Evolutionary conservation across 2,113 vertebrate genomes (phyloP), one percentile per base, ranked within the genome.

Genomic region (Melospiza georgiana): DNA sequence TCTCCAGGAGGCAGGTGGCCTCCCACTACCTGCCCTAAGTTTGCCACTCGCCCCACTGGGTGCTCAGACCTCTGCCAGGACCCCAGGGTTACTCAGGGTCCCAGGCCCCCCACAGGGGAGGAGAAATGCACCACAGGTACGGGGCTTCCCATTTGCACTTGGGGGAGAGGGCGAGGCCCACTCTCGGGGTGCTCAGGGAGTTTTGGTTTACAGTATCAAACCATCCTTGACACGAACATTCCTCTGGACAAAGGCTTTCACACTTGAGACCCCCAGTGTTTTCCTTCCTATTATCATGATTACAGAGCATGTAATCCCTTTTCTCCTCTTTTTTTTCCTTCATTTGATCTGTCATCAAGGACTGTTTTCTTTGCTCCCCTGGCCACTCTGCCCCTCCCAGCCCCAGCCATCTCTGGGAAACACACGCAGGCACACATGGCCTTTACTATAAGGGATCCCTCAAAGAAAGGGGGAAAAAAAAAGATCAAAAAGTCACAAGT

Each of bases 401-500:
- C 13, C 91, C 75, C 0, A 0, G 48, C 46, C 79, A 82, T 87
- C 66, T 93, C 93, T 85, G 89, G 58, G 63, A 94, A 96, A 91
- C 62, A 84, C 76, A 84, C 44, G 0, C 81, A 75, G 69, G 25
- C 87, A 93, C 93, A 95, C 94, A 96, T 96, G 87, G 94, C 48
- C 87, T 95, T 93, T 97, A 96, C 95, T 96, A 87, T 94, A 91
- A 94, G 75, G 89, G 83, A 94, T 93, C 95, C 93, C 96, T 97
- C 95, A 97, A 97, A 94, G 92, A 33, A 11, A 97, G 84, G 73
- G 25, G 10, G 3, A 17, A 35, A 90, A 97, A 97, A 84, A 92
- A 96, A 98, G 97, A 98, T 98, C 97, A 98, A 98, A 97, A 98
- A 97, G 97, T 97, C 90, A 23, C 94, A 96, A 96, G 91, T 95